Evolutionary conservation across 1,140 invertebrate genomes (phyloP).

Genomic region (Pentalonia nigronervosa): DNA sequence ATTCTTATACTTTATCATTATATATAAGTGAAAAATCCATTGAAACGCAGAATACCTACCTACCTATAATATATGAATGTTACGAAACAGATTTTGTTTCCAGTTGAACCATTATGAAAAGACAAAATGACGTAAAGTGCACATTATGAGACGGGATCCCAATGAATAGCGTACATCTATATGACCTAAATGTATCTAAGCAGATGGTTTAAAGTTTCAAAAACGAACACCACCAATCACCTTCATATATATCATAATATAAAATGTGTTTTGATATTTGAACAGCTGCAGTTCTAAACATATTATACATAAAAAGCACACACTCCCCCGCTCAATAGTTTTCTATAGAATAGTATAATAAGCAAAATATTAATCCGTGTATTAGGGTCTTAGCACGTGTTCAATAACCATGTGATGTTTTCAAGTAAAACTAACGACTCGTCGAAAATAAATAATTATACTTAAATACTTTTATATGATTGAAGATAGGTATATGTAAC

Average conservation of each 20-base stretch:
- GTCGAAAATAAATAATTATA: not conserved
- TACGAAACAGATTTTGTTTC: conserved; percentile 18
- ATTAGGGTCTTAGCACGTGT: not conserved
- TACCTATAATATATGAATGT: not conserved
- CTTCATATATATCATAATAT: not conserved
- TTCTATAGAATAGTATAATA: not conserved
- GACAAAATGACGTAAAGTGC: not conserved
- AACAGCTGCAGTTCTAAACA: conserved; percentile 40
- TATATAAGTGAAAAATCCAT: not conserved
- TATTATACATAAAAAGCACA: not conserved
- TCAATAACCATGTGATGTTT: not conserved
- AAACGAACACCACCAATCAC: not conserved
- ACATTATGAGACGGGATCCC: not conserved
- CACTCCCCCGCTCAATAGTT: not conserved
- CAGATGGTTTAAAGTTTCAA: conserved; percentile 34
- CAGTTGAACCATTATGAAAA: not conserved
- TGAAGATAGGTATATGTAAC: not conserved
- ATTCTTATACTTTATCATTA: not conserved
- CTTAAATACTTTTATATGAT: not conserved
- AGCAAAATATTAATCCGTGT: not conserved
- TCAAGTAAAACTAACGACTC: not conserved
- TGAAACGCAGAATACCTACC: conserved; percentile 1
- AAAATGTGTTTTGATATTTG: conserved; percentile 19
- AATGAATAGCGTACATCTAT: not conserved
- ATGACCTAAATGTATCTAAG: conserved; percentile 35